Evolutionary conservation across 2,888 invertebrate species (phyloP).

Genomic region (Netelia inedita): DNA sequence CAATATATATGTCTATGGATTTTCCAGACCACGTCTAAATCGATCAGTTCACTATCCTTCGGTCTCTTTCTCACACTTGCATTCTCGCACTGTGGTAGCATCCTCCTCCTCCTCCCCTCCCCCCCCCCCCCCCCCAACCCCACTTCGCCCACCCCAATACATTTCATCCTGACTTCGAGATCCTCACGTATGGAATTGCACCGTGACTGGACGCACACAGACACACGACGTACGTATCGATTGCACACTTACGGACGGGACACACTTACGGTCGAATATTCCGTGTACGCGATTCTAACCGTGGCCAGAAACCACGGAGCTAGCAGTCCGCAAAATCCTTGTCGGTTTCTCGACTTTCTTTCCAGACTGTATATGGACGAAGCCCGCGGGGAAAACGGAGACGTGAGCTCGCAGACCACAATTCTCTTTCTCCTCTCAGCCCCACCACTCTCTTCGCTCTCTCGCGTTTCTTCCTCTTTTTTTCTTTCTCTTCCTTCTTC

Average conservation of each 20-base stretch:
- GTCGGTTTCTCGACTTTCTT: conserved; percentile 51
- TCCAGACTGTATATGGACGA: neutral
- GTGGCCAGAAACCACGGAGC: conserved; percentile 52
- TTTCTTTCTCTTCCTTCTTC: conserved; percentile 32
- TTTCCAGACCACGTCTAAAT: conserved; percentile 30
- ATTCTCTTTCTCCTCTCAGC: conserved; percentile 33
- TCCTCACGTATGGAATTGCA: conserved; percentile 9
- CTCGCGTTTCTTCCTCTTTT: conserved; percentile 19
- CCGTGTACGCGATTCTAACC: conserved; percentile 18
- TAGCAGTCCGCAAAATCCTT: conserved; percentile 55
- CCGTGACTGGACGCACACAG: neutral
- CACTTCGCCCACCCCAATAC: neutral
- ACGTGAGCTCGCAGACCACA: conserved; percentile 41
- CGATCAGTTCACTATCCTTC: conserved; percentile 47
- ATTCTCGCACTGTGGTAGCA: neutral
- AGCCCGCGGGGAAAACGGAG: conserved; percentile 23
- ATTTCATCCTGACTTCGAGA: conserved; percentile 37
- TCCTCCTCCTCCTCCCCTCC: conserved; percentile 1
- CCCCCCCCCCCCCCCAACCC: too few relatives aligned
- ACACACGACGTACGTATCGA: neutral
- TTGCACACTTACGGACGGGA: neutral
- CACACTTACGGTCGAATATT: conserved; percentile 6
- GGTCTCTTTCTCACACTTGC: neutral
- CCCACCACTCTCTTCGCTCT: neutral
- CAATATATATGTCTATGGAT: neutral